phyloP scores from a whole-genome alignment of 2,113 vertebrate genomes.

The Felis chaus region DNA sequence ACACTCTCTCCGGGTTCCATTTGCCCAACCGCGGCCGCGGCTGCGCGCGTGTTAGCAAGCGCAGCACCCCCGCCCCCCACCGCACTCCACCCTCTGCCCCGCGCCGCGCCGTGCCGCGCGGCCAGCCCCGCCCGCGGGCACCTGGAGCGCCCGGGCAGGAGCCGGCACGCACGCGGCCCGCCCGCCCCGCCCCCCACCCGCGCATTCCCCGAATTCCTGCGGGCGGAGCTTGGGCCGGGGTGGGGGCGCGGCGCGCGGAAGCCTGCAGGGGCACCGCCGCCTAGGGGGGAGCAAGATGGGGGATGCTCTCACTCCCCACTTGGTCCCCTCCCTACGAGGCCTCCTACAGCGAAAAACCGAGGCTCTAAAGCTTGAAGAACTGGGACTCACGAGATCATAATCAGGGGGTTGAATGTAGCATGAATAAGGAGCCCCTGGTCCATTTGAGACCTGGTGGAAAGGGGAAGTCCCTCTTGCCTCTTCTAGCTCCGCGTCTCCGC shows the following conservation, averaged over 20 bases:
- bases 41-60: background rate
- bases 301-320: background rate
- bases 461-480: background rate
- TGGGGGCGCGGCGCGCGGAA: slow-evolving; percentile 63
- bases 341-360: background rate
- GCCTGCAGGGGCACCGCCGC: slow-evolving; percentile 58
- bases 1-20: background rate
- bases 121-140: slow-evolving; percentile 70
- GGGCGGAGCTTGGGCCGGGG: slow-evolving; percentile 71
- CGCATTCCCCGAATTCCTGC: slow-evolving; percentile 76
- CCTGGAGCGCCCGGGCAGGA: slow-evolving; percentile 77
- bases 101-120: background rate
- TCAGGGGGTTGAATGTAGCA: background rate
- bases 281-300: background rate
- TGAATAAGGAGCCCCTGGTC: background rate
- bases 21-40: background rate
- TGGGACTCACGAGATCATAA: background rate
- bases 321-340: background rate
- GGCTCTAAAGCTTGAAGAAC: background rate
- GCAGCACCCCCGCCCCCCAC: background rate
- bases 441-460: background rate
- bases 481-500: background rate
- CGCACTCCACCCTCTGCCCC: background rate
- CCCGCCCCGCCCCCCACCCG: slow-evolving; percentile 60
- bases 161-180: slow-evolving; percentile 73